phyloP scores from a whole-genome alignment of 2,797 vertebrate genomes.

The Muraenolepis orangiensis region DNA sequence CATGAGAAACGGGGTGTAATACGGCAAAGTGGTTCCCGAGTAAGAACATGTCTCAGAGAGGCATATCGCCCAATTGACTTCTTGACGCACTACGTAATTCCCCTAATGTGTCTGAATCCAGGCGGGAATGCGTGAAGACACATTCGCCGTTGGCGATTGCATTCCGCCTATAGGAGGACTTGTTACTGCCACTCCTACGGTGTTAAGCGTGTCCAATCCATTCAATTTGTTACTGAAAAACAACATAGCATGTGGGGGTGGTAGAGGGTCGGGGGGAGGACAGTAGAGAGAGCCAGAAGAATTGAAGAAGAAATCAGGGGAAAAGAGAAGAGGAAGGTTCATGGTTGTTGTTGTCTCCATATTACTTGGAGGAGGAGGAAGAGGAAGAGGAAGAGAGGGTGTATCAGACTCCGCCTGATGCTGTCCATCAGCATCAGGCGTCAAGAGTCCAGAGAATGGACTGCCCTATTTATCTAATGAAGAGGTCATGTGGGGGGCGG shows the following conservation, averaged over 20 bases:
- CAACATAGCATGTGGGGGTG: constrained; percentile 46
- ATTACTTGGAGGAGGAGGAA: neutral
- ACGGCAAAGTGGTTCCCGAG: constrained; percentile 4
- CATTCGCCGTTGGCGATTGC: constrained; percentile 43
- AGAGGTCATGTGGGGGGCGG: constrained; percentile 49
- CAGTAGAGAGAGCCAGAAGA: constrained; percentile 25
- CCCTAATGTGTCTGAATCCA: constrained; percentile 64
- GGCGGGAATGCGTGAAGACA: constrained; percentile 65
- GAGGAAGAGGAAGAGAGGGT: constrained; percentile 31
- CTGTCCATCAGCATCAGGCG: constrained; percentile 56
- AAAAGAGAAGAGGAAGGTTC: constrained; percentile 14
- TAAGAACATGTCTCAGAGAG: constrained; percentile 37
- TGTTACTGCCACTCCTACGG: constrained; percentile 42
- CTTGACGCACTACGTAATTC: constrained; percentile 50
- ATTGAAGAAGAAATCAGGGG: constrained; percentile 49
- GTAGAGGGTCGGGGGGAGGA: neutral
- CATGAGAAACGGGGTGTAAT: neutral
- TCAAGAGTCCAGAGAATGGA: constrained; percentile 50
- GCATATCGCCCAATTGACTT: constrained; percentile 33
- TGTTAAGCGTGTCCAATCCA: constrained; percentile 65
- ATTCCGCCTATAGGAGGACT: constrained; percentile 49
- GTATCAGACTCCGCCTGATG: constrained; percentile 61
- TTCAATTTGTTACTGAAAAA: constrained; percentile 60
- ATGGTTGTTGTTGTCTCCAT: neutral
- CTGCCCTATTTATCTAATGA: constrained; percentile 62